Evolutionary conservation across 2,797 vertebrate species (phyloP).

Genomic region (Danio kyathit): DNA sequence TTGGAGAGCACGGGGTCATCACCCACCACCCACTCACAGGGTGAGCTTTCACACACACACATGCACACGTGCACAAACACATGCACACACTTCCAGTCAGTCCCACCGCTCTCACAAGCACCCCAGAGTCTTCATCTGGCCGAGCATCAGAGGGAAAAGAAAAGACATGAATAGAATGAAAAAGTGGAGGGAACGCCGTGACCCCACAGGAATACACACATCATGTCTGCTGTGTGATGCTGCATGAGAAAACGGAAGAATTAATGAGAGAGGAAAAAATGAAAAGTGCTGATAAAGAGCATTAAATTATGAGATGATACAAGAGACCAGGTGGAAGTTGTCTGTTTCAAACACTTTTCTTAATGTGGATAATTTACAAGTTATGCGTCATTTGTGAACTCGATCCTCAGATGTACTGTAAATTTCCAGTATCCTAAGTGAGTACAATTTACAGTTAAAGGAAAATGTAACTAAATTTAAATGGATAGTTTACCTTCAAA

Average conservation of each 20-base stretch:
- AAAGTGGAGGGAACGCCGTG: background rate
- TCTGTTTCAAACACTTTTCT: background rate
- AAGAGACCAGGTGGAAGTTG: background rate
- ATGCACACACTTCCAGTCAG: slow-evolving; percentile 35
- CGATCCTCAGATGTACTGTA: background rate
- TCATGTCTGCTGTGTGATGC: background rate
- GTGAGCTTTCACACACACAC: slow-evolving; percentile 1
- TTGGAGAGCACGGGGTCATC: slow-evolving; percentile 18
- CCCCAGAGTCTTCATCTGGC: slow-evolving; percentile 28
- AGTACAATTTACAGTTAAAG: too few relatives aligned
- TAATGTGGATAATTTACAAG: background rate
- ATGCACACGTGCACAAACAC: slow-evolving; percentile 3
- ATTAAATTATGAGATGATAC: background rate
- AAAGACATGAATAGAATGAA: slow-evolving; percentile 12
- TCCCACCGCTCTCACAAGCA: slow-evolving; percentile 14
- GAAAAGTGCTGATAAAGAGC: background rate
- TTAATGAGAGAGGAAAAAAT: background rate
- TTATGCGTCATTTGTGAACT: background rate
- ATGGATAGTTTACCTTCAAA: too few relatives aligned
- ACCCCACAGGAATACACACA: slow-evolving; percentile 12
- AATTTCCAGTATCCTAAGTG: background rate
- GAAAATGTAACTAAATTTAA: too few relatives aligned
- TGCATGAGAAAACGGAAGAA: background rate
- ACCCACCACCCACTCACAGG: slow-evolving; percentile 48
- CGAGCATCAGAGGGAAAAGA: slow-evolving; percentile 39